Base-by-base conservation (phyloP, 2,888 invertebrate genomes). In the Odiellus spinosus region DNA sequence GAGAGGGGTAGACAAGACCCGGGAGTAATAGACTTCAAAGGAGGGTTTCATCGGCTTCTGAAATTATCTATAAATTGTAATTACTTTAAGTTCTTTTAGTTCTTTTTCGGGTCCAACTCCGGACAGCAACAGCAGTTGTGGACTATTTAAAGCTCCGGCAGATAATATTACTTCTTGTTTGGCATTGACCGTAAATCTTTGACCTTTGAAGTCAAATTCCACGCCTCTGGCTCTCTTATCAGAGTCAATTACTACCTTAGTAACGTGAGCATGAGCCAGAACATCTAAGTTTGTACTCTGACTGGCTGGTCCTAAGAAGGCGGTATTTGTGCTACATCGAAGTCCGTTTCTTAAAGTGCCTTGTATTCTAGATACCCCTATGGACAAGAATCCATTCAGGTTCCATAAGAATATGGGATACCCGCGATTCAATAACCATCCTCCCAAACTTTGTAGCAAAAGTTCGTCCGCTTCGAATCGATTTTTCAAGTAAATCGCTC, bases 171-270 rank as follows among this genome's bases (percentile, higher is more conserved):
- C 50, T 33, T 58, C 58, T 21, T 43, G 51, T 10, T 53, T 33
- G 11, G 64, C 66, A 12, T 62, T 59, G 10, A 66, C 56, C 20
- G 63, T 40, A 26, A 53, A 38, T 15, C 50, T 46, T 20, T 51
- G 33, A 14, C 52, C 52, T 18, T 53, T 21, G 3, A 50, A 42
- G 36, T 55, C 54, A 34, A 58, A 58, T 36, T 55, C 39, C 3
- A 58, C 55, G 1, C 49, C 53, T 33, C 52, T 82, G 1, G 86
- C 82, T 15, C 79, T 68, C 62, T 81, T 84, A 0, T 77, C 78
- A 34, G 73, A 74, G 46, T 85, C 79, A 58, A 83, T 75, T 10
- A 43, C 32, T 34, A 57, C 53, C 35, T 52, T 52, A 5, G 54
- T 55, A 15, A 52, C 56, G 33, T 55, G 54, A 18, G 56, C 52